Base-by-base conservation (phyloP, 2,113 vertebrate genomes). In the Hystrix cristata region DNA sequence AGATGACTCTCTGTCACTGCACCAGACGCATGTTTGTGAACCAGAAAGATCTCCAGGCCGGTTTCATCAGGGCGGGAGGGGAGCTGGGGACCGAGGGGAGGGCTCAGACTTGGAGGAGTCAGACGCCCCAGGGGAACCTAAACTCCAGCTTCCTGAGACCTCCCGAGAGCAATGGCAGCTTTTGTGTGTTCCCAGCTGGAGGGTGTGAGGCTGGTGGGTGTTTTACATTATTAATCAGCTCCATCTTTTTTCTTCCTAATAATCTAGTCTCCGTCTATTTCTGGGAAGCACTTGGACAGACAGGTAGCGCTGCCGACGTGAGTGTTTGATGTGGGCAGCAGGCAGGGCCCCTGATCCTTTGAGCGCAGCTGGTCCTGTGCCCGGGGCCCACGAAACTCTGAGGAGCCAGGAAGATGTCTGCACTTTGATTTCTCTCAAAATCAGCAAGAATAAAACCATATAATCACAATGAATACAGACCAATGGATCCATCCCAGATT, bases 161-260 rank as follows among this genome's bases (percentile, higher is more conserved):
- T 60, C 31, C 43, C 10, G 83, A 59, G 62, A 74, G 95, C 87
- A 90, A 0, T 3, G 69, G 86, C 7, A 51, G 89, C 51, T 76
- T 91, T 76, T 82, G 79, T 69, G 74, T 96, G 38, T 55, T 84
- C 84, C 76, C 69, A 55, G 76, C 76, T 55, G 51, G 51, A 79
- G 53, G 57, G 51, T 0, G 57, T 25, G 34, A 34, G 62, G 69
- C 46, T 7, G 78, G 74, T 43, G 59, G 48, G 69, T 81, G 60
- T 76, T 95, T 92, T 90, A 62, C 64, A 90, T 96, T 95, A 87
- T 93, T 96, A 95, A 95, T 90, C 71, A 92, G 59, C 3, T 6
- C 21, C 23, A 4, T 92, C 69, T 65, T 67, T 90, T 64, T 95
- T 59, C 79, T 94, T 62, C 89, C 74, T 80, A 57, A 82, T 57